Conservation (phyloP, 2,888 invertebrate species). For the Coelinius sp. region DNA sequence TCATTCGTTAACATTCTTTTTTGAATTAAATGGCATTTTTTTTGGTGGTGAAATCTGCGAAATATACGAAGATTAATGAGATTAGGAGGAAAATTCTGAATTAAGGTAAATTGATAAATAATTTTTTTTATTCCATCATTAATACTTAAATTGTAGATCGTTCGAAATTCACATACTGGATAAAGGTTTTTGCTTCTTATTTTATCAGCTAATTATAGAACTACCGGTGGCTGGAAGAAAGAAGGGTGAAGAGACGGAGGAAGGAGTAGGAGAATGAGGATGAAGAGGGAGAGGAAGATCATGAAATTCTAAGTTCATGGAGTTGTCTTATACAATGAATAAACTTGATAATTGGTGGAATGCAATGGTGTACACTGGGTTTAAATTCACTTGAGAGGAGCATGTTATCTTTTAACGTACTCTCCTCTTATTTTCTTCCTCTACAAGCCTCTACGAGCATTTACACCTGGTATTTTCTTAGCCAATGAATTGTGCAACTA, state of each 20-base stretch:
- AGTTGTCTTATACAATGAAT: slow-evolving; percentile 56
- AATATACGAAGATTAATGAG: not conserved
- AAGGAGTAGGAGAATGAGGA: slow-evolving; percentile 24
- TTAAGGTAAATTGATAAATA: slow-evolving; percentile 15
- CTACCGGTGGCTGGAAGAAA: slow-evolving; percentile 35
- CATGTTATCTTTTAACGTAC: slow-evolving; percentile 36
- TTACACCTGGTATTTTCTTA: slow-evolving; percentile 24
- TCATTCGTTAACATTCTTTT: slow-evolving; percentile 66
- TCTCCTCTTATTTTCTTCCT: slow-evolving; percentile 33
- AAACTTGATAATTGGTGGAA: slow-evolving; percentile 56
- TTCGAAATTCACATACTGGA: not conserved
- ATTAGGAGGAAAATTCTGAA: not conserved
- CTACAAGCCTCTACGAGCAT: slow-evolving; percentile 23
- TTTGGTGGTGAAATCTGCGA: slow-evolving; percentile 36
- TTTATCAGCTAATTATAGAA: slow-evolving; percentile 46
- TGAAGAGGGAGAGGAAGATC: slow-evolving; percentile 44
- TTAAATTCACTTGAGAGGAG: slow-evolving; percentile 35
- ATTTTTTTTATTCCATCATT: not conserved
- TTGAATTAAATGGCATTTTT: slow-evolving; percentile 15
- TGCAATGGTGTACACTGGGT: slow-evolving; percentile 34
- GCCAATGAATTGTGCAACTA: slow-evolving; percentile 24
- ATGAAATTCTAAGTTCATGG: slow-evolving; percentile 57
- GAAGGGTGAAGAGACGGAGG: slow-evolving; percentile 20
- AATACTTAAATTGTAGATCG: slow-evolving; percentile 4
- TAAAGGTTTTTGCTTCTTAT: slow-evolving; percentile 5